Conservation (phyloP, 2,888 invertebrate genomes). For the Drosophila emarginata region DNA sequence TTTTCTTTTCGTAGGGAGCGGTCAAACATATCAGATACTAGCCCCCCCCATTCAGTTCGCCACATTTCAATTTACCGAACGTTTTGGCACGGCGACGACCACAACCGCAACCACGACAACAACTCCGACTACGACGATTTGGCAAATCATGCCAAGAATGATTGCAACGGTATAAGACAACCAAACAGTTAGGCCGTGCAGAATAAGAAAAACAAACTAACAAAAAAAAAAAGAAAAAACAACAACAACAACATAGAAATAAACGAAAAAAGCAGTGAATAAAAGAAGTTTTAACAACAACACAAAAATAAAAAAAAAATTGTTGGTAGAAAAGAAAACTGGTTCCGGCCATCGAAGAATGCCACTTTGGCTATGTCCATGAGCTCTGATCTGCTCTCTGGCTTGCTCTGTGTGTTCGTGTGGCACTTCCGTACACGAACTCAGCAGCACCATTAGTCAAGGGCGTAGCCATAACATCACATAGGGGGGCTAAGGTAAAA, state of each 20-base stretch:
- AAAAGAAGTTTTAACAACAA: conserved; percentile 22
- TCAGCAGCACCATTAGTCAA: background rate
- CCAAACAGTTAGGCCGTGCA: conserved; percentile 73
- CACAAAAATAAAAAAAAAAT: conserved; percentile 45
- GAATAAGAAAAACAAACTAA: conserved; percentile 47
- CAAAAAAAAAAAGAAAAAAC: conserved; percentile 35
- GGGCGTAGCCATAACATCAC: background rate
- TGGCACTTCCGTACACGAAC: conserved; percentile 66
- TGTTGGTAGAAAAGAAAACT: conserved; percentile 64
- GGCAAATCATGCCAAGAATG: conserved; percentile 67
- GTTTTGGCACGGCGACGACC: background rate
- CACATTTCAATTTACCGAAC: conserved; percentile 11
- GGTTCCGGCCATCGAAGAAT: conserved; percentile 71
- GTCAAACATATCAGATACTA: conserved; percentile 3
- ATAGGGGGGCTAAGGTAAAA: background rate
- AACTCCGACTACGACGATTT: conserved; percentile 37
- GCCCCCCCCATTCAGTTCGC: conserved; percentile 5
- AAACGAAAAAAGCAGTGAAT: conserved; percentile 38
- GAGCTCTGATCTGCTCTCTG: conserved; percentile 21
- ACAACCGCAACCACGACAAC: background rate
- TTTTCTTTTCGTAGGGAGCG: conserved; percentile 17
- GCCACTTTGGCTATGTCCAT: conserved; percentile 49
- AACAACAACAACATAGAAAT: conserved; percentile 18
- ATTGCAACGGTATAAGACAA: conserved; percentile 65
- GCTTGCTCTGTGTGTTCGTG: conserved; percentile 46